A percentile compares a stretch with the other conserved stretches of the same genome.
Evolutionary conservation across 2,888 invertebrate genomes (phyloP).

Genomic region (Tryphoninae sp.): DNA sequence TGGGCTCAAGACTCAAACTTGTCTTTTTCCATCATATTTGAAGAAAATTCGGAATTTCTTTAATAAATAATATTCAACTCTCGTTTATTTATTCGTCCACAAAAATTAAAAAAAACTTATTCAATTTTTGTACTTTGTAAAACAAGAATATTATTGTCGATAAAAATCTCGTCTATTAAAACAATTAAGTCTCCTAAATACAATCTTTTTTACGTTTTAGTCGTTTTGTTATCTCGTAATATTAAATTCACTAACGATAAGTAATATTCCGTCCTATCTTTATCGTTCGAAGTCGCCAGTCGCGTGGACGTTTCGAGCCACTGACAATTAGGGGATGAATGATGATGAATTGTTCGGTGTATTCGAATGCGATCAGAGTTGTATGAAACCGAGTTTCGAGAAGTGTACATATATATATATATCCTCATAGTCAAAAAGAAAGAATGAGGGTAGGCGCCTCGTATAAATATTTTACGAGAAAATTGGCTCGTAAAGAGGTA

Average conservation of each 20-base stretch:
- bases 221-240: neutral
- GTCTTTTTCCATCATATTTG: too few relatives aligned
- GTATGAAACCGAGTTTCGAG: conserved; percentile 4
- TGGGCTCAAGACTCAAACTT: too few relatives aligned
- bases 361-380: conserved; percentile 1
- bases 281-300: conserved; percentile 27
- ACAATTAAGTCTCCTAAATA: neutral
- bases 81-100: too few relatives aligned
- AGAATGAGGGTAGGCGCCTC: conserved; percentile 59
- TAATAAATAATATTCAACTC: too few relatives aligned
- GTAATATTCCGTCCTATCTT: conserved; percentile 31
- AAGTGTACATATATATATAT: neutral
- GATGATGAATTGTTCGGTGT: conserved; percentile 38
- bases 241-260: conserved; percentile 59
- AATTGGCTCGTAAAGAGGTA: conserved; percentile 73
- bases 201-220: neutral
- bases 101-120: too few relatives aligned
- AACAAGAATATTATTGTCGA: neutral
- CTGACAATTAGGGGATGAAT: conserved; percentile 56
- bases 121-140: too few relatives aligned
- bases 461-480: conserved; percentile 72
- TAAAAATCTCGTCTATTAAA: neutral
- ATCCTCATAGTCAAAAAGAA: conserved; percentile 22
- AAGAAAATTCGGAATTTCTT: too few relatives aligned
- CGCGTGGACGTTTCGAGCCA: conserved; percentile 21